Conservation (phyloP, 2,797 vertebrate genomes). For the Melanotaenia nigrans region DNA sequence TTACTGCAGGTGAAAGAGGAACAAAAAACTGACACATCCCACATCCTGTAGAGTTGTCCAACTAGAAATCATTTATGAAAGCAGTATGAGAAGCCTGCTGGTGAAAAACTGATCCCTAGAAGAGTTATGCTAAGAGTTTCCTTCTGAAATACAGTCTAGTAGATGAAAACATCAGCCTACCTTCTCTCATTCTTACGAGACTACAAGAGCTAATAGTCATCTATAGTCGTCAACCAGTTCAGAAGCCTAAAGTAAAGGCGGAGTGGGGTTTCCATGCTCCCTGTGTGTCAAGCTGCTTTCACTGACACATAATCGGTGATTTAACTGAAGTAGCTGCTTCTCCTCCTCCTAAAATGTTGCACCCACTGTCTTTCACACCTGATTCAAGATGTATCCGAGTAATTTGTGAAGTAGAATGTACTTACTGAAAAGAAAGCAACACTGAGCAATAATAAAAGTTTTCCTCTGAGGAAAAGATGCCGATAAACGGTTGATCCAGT, state of each 20-base stretch:
- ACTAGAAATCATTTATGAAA: slow-evolving; percentile 25
- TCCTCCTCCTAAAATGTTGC: not conserved
- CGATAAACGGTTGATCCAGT: too few species aligned
- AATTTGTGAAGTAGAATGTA: not conserved
- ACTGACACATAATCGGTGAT: not conserved
- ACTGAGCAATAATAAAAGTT: not conserved
- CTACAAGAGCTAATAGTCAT: too few species aligned
- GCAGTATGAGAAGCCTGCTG: not conserved
- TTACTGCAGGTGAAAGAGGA: slow-evolving; percentile 78
- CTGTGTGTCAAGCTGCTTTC: not conserved
- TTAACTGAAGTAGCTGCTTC: not conserved
- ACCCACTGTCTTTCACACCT: too few species aligned
- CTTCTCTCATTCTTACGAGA: too few species aligned
- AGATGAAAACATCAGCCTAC: not conserved
- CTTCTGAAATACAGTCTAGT: not conserved
- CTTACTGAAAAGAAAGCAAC: not conserved
- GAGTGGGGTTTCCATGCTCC: too few species aligned
- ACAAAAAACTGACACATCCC: slow-evolving; percentile 20
- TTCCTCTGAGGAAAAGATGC: too few species aligned
- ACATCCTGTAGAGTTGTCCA: slow-evolving; percentile 24
- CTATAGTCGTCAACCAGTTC: too few species aligned
- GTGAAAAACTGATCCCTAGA: not conserved
- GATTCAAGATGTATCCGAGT: not conserved
- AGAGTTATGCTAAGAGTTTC: not conserved
- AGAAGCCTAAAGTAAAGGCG: too few species aligned